phyloP scores from a whole-genome alignment of 2,888 invertebrate genomes.

The Pseudococcus longispinus region DNA sequence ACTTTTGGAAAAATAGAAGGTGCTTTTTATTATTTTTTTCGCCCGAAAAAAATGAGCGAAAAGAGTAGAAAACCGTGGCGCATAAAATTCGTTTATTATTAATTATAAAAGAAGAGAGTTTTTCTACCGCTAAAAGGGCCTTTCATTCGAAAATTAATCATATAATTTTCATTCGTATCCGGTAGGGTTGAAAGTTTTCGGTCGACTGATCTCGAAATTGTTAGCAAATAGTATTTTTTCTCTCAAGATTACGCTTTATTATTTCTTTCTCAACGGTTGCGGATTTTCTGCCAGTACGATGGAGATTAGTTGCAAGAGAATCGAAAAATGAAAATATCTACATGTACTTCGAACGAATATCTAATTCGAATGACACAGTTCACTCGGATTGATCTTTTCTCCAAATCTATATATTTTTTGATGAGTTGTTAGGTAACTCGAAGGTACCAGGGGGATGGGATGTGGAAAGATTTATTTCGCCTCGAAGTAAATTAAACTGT shows the following conservation, averaged over 20 bases:
- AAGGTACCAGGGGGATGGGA: not conserved
- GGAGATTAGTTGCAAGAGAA: not conserved
- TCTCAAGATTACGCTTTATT: not conserved
- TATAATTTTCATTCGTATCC: constrained; percentile 13
- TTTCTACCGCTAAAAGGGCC: not conserved
- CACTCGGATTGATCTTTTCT: not conserved
- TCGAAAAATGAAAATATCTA: not conserved
- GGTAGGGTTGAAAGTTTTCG: constrained; percentile 6
- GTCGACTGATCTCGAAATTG: not conserved
- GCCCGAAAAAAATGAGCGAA: not conserved
- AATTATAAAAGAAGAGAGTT: not conserved
- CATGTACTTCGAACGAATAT: not conserved
- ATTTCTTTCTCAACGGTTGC: not conserved
- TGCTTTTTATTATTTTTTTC: not conserved
- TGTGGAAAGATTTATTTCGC: not conserved
- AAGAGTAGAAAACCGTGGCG: not conserved
- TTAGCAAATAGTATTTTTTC: not conserved
- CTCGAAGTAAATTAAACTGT: constrained; percentile 22
- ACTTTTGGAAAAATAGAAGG: not conserved
- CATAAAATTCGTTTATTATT: constrained; percentile 2
- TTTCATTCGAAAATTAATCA: constrained; percentile 6
- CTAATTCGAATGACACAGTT: not conserved
- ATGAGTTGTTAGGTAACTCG: not conserved
- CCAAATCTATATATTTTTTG: not conserved
- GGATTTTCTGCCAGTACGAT: not conserved